Evolutionary conservation across 2,113 vertebrate species (phyloP), one percentile per base, ranked within the genome.

Genomic region (Antechinus stuartii): DNA sequence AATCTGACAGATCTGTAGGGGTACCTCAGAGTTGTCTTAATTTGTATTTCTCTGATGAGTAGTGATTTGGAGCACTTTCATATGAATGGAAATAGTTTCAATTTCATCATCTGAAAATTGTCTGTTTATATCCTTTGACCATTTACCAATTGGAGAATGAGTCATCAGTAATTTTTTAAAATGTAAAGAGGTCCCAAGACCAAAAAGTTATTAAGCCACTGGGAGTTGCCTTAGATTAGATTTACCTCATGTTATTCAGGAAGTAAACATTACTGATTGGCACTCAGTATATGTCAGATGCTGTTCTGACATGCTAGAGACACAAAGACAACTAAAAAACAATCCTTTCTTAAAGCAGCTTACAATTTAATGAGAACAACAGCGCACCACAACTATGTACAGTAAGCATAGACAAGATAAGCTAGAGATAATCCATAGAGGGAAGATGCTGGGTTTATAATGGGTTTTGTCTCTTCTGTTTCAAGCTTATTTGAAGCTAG

Each of bases 401-500:
- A 68, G 35, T 35, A 30, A 68, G 30, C 30, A 56, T 76, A 76
- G 35, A 76, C 35, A 19, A 76, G 35, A 76, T n/a, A n/a, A 76
- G 24, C 19, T 19, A 24, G 35, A n/a, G 11, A 76, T n/a, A 6
- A 76, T n/a, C 35, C 19, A 16, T 2, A 1, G 30, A n/a, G 61
- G 61, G 14, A n/a, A 76, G 30, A n/a, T 19, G 91, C 11, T 76
- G 91, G 68, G 84, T 89, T 95, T 92, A 90, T 96, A 23, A 92
- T 96, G 91, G 61, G 24, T 91, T 49, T 95, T 53, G 27, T 47
- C 35, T 27, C 94, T 52, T 94, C 47, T 97, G 35, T 91, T 76
- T 76, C 14, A 95, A 91, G 94, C 50, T 92, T 68, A 24, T 94
- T 94, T 92, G 89, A 95, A 94, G 93, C 57, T n/a, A n/a, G 26